Base-by-base conservation (phyloP, 2,113 vertebrate species). In the Camarhynchus parvulus region DNA sequence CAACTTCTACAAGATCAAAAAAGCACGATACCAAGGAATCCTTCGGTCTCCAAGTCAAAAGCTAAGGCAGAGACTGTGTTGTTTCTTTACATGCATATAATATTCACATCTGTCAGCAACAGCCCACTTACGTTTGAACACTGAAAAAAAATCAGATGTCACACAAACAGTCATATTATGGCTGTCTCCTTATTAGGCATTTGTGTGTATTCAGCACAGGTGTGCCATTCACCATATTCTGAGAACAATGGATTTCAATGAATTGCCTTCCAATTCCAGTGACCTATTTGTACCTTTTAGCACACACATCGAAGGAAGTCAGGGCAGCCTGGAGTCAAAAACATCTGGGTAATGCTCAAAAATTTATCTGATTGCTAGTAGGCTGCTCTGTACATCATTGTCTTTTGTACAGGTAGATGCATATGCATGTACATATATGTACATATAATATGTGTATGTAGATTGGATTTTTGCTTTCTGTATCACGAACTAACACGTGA, bases 351-450 rank as follows among this genome's bases (percentile, higher is more conserved):
- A 67, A 55, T 30, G 33, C 61, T 59, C 55, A 83, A 10, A 81
- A 58, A 24, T 31, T n/a, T 4, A 77, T 35, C 42, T 80, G 17
- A 74, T 23, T 69, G 20, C 15, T 35, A 31, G 6, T 15, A 74
- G 24, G 13, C 24, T 73, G n/a, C n/a, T 10, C 11, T 5, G 30
- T 37, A 49, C 4, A 41, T 35, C 8, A 56, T 2, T 61, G 19
- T 11, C 21, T 88, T 68, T 41, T 59, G 56, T 28, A 59, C 14
- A 46, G 9, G 12, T 3, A 23, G 8, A 37, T 30, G 35, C 5
- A 8, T 7, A 8, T 25, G 1, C 24, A 13, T 44, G 2, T 76
- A 4, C 27, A 5, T 11, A 18, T 25, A 30, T 18, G 13, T 5
- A 35, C 2, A 10, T 15, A 14, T 35, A 12, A 13, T 7, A 37